Percentiles rank a stretch among this genome's conserved stretches.
Evolutionary conservation across 2,797 vertebrate species (phyloP).

Genomic region (Dallia pectoralis): DNA sequence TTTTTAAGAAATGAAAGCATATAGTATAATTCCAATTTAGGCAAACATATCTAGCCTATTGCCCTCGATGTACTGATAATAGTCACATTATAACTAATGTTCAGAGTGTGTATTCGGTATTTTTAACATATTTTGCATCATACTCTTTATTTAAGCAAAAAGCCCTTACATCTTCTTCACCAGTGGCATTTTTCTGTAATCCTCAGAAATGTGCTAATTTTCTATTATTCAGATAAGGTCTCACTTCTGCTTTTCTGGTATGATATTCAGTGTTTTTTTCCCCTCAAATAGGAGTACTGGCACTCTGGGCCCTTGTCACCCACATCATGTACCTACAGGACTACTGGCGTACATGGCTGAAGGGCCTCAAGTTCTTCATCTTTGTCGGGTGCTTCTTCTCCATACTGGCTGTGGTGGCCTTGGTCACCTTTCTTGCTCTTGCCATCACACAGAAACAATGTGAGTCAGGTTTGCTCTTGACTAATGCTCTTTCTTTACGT

Average conservation of each 20-base stretch:
- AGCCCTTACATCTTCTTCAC: not conserved
- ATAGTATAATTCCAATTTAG: too few relatives aligned
- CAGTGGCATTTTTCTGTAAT: not conserved
- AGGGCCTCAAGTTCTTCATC: constrained; percentile 92
- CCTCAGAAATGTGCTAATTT: not conserved
- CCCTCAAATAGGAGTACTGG: constrained; percentile 82
- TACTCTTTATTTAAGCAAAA: not conserved
- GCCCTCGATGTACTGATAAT: not conserved
- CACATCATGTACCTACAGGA: constrained; percentile 98
- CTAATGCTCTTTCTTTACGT: not conserved
- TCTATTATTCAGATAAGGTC: not conserved
- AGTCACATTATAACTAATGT: not conserved
- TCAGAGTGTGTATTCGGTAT: not conserved
- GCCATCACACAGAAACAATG: constrained; percentile 87
- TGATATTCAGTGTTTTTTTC: constrained; percentile 14
- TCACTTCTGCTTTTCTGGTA: not conserved
- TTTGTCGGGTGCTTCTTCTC: constrained; percentile 84
- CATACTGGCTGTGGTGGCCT: constrained; percentile 75
- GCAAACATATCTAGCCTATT: not conserved
- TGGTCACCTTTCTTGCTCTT: constrained; percentile 84
- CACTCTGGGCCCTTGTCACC: constrained; percentile 89
- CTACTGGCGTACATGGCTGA: constrained; percentile 97
- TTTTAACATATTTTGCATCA: not conserved
- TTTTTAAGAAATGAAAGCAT: too few relatives aligned
- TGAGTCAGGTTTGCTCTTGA: constrained; percentile 58